Base-by-base conservation (phyloP, 2,113 vertebrate species). In the Megaceryle maxima region DNA sequence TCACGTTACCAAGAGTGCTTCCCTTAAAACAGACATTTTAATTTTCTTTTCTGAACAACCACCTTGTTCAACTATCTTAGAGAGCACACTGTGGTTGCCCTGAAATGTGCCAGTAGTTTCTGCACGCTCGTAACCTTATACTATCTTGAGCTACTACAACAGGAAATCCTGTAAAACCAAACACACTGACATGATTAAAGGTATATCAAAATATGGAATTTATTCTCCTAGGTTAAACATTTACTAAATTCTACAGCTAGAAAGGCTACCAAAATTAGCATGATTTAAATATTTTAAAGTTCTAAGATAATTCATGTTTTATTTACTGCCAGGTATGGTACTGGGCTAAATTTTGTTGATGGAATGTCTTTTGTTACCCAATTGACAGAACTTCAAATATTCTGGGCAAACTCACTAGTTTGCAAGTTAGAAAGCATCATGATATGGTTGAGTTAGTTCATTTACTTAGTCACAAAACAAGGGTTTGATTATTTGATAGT, bases 131-230 rank as follows among this genome's bases (percentile, higher is more conserved):
- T 77, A 88, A 76, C 68, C 20, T 74, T 7, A 70, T 29, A 11
- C 35, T 75, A 29, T 15, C 67, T 26, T 29, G 66, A 84, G 59
- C 37, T 66, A n/a, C 57, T 89, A 66, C 28, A 59, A 68, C 78
- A 85, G 63, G 72, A 96, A 95, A 57, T 88, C 24, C 67, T 86
- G n/a, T 80, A 69, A 85, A 96, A 83, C 78, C 2, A 21, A 91
- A 79, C 75, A 88, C n/a, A 20, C 59, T 63, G 76, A 51, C 8
- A 4, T n/a, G 77, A 87, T 72, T 84, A 67, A 50, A 79, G 39
- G 22, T 35, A 35, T 48, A 82, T 59, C 56, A 24, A 87, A 87
- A 41, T n/a, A 77, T 3, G 51, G 69, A 68, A 72, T 90, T 88
- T 78, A 69, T 86, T 94, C 53, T 33, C 76, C 31, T 67, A 69